These are phyloP conservation scores for Periparus ater DNA, from an alignment of 2,797 vertebrate genomes.

Conservation along the genomic window DNA sequence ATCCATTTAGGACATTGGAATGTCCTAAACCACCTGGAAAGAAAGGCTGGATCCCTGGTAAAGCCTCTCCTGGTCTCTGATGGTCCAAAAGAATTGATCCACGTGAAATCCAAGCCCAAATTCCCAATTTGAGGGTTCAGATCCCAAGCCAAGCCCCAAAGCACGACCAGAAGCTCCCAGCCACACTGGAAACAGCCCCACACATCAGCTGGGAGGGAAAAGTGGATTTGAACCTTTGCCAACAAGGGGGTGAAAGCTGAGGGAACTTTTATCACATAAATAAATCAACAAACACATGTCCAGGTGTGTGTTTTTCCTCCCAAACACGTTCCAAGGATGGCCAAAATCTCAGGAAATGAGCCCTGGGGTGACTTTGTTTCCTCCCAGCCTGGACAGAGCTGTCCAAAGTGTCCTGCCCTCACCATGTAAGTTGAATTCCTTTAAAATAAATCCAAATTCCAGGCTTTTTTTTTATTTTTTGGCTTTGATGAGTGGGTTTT, in stretches of 20 bases:
- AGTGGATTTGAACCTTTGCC: not conserved
- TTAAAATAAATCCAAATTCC: not conserved
- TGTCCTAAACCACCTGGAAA: not conserved
- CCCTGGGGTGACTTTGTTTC: not conserved
- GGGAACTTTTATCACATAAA: not conserved
- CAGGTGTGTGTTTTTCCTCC: not conserved
- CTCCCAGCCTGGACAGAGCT: not conserved
- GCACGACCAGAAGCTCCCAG: not conserved
- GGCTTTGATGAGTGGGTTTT: not conserved
- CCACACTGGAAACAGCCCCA: not conserved
- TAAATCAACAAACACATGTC: accelerated
- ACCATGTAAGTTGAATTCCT: not conserved
- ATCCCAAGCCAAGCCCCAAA: not conserved
- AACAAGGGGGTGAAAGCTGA: not conserved
- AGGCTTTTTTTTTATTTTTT: not conserved
- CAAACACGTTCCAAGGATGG: not conserved
- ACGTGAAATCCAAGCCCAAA: not conserved
- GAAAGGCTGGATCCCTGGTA: not conserved
- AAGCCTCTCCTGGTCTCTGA: not conserved
- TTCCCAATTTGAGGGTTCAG: not conserved
- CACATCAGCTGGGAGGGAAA: not conserved
- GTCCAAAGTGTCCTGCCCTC: accelerated
- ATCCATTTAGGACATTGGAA: no score
- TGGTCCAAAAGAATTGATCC: not conserved
- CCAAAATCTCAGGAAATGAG: not conserved